Percentiles rank a stretch among this genome's conserved stretches.
phyloP scores from a whole-genome alignment of 2,113 vertebrate species.

The Mohoua ochrocephala region DNA sequence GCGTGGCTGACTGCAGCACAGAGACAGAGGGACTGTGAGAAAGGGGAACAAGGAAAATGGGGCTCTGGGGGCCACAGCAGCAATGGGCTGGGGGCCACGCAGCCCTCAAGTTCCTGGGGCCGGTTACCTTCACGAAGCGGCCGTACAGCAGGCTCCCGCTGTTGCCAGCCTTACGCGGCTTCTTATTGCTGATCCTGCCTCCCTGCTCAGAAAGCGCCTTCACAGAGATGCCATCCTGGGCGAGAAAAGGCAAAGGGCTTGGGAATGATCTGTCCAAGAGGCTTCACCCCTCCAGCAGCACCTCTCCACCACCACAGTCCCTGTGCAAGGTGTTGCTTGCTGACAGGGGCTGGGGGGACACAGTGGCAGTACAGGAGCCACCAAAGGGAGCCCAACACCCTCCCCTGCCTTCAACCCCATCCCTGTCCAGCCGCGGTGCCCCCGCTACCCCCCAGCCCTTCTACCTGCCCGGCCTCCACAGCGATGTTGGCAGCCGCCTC shows the following conservation, averaged over 20 bases:
- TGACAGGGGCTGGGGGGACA: neutral
- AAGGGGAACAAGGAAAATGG: neutral
- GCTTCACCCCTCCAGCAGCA: neutral
- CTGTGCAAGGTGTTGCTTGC: rapidly evolving
- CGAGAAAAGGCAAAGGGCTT: rapidly evolving
- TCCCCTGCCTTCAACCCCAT: neutral
- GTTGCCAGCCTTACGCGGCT: conserved; percentile 65
- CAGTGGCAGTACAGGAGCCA: neutral
- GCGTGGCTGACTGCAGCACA: conserved; percentile 75
- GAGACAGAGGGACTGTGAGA: neutral
- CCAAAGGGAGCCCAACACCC: neutral
- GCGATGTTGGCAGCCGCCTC: conserved; percentile 81
- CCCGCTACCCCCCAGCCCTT: rapidly evolving
- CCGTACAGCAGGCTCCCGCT: conserved; percentile 78
- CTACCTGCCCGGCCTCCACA: conserved; percentile 79
- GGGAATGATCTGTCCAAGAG: neutral
- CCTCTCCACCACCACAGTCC: neutral
- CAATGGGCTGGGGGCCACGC: neutral
- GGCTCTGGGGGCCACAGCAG: neutral
- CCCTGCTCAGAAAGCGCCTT: conserved; percentile 59
- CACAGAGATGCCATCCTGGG: conserved; percentile 81
- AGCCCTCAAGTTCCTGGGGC: neutral
- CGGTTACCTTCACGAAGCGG: conserved; percentile 85
- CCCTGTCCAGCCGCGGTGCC: rapidly evolving
- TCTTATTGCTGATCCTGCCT: conserved; percentile 71